These are phyloP conservation scores for Temnothorax ravouxi DNA, from an alignment of 2,888 invertebrate species.

Conservation along the genomic window DNA sequence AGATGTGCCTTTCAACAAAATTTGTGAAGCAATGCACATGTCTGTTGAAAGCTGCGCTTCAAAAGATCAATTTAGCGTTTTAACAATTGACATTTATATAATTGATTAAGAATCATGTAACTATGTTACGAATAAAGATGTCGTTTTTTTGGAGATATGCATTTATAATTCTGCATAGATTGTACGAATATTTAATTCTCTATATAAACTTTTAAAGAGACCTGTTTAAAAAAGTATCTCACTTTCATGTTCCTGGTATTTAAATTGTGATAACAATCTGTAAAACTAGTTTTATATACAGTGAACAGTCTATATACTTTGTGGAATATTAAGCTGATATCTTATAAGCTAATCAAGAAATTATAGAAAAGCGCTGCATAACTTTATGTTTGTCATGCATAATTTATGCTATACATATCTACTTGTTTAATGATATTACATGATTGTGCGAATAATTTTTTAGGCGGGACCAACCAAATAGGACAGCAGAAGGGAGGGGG, in stretches of 20 bases:
- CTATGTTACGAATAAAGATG: conserved; percentile 26
- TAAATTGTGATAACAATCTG: not conserved
- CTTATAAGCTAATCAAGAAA: not conserved
- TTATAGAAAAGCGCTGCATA: not conserved
- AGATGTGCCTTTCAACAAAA: conserved; percentile 74
- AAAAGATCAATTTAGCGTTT: not conserved
- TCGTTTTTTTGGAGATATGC: not conserved
- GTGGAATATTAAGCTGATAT: not conserved
- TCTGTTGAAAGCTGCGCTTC: conserved; percentile 71
- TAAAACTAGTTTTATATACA: not conserved
- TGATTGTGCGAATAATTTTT: conserved; percentile 35
- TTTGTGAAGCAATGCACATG: conserved; percentile 74
- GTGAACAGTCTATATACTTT: not conserved
- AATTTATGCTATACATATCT: not conserved
- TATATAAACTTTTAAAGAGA: not conserved
- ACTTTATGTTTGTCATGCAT: not conserved
- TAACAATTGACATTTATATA: not conserved
- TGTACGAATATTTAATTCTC: conserved; percentile 13
- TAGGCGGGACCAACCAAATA: conserved; percentile 81
- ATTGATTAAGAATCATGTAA: conserved; percentile 24
- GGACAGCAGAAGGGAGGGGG: conserved; percentile 84
- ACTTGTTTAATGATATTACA: not conserved
- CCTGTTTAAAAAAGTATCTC: not conserved
- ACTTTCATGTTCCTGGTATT: conserved; percentile 35
- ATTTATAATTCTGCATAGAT: conserved; percentile 8